Percentiles rank a stretch among this genome's conserved stretches.
These are phyloP conservation scores for Polypterus senegalus DNA, from an alignment of 2,113 vertebrate genomes.

Conservation along the genomic window DNA sequence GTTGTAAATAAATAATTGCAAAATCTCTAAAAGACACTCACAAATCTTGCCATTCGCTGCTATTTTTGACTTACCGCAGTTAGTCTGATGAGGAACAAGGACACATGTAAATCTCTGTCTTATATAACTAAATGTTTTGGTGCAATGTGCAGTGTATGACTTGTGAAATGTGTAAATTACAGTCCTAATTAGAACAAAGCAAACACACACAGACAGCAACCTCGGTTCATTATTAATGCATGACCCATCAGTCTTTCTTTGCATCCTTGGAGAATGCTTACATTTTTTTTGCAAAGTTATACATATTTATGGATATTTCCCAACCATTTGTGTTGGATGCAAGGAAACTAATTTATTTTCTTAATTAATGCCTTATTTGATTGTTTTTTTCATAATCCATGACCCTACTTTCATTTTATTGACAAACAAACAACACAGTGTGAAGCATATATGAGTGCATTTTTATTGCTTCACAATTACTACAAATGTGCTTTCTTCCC, in stretches of 20 bases:
- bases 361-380: slow-evolving; percentile 37
- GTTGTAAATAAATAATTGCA: slow-evolving; percentile 3
- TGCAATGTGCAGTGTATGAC: not conserved
- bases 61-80: no score
- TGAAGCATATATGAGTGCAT: not conserved
- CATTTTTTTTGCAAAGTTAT: slow-evolving; percentile 44
- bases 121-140: not conserved
- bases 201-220: slow-evolving; percentile 12
- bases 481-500: slow-evolving; percentile 24
- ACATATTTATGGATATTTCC: slow-evolving; percentile 52
- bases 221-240: slow-evolving; percentile 54
- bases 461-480: slow-evolving; percentile 28
- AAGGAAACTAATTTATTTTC: slow-evolving; percentile 46
- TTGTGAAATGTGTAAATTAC: not conserved
- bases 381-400: slow-evolving; percentile 24
- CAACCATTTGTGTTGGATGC: slow-evolving; percentile 43
- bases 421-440: not conserved
- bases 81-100: not conserved
- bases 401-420: slow-evolving; percentile 6
- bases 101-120: not conserved
- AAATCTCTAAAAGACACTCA: not conserved
- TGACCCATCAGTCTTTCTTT: slow-evolving; percentile 42
- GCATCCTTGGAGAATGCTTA: slow-evolving; percentile 40
- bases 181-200: slow-evolving; percentile 5
- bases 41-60: not conserved